Conservation (phyloP, 2,888 invertebrate species). For the Abrostola triplasia region DNA sequence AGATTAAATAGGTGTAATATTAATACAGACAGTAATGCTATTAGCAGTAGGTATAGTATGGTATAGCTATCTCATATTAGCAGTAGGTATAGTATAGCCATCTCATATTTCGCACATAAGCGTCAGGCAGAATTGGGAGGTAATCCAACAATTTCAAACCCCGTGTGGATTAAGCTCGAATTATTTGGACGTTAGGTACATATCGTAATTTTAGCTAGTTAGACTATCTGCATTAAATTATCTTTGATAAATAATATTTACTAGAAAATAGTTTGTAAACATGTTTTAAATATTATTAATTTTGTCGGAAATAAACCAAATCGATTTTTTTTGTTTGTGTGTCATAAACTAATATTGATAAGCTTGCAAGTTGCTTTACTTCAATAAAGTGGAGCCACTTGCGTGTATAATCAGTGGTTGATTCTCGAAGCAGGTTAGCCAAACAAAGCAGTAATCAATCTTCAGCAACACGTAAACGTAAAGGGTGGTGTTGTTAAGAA, state of each 20-base stretch:
- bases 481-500: conserved; percentile 1
- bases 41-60: no score
- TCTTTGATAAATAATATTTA: not conserved
- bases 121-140: not conserved
- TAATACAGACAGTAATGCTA: no score
- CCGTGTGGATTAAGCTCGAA: not conserved
- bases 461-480: conserved; percentile 28
- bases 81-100: no score
- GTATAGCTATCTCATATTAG: no score
- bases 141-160: conserved; percentile 2
- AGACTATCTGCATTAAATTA: not conserved
- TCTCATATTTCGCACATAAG: not conserved
- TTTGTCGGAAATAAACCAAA: no score
- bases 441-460: conserved; percentile 31
- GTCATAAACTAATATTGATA: not conserved
- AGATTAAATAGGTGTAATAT: no score
- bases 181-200: not conserved
- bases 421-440: conserved; percentile 6
- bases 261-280: not conserved
- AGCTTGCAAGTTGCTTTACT: not conserved
- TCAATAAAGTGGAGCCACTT: conserved; percentile 9
- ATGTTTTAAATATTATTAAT: no score
- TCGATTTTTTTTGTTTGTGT: no score
- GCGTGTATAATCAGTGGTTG: not conserved
- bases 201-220: not conserved